Conservation (phyloP, 2,113 vertebrate genomes). For the Neoarius graeffei region DNA sequence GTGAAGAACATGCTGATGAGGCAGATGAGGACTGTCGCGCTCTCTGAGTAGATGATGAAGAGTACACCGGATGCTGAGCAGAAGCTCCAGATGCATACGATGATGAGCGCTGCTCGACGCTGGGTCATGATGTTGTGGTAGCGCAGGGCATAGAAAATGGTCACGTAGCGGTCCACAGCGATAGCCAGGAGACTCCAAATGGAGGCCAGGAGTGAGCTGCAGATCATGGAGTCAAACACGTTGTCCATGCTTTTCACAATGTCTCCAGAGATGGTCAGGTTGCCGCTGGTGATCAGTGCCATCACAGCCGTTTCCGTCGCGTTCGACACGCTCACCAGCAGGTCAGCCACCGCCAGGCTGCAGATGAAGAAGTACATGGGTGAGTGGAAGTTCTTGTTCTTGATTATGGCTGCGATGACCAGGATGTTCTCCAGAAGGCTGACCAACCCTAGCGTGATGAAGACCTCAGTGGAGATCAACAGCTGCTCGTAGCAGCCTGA, state of each 20-base stretch:
- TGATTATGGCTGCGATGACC: constrained; percentile 56
- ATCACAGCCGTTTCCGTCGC: constrained; percentile 60
- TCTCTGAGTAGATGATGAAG: constrained; percentile 60
- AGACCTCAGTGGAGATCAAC: constrained; percentile 59
- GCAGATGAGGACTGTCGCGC: constrained; percentile 53
- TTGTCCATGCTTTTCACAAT: constrained; percentile 61
- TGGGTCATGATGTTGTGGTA: constrained; percentile 63
- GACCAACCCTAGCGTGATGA: constrained; percentile 55
- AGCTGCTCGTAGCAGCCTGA: constrained; percentile 60
- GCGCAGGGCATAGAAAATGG: constrained; percentile 61
- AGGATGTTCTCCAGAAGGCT: constrained; percentile 62
- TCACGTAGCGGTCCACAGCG: constrained; percentile 60
- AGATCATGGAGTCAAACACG: constrained; percentile 61
- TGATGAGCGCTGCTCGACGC: constrained; percentile 46
- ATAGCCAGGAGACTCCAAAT: constrained; percentile 61
- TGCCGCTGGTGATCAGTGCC: constrained; percentile 53
- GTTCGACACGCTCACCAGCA: constrained; percentile 61
- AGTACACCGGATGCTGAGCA: constrained; percentile 54
- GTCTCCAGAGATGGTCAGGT: constrained; percentile 47
- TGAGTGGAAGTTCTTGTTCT: constrained; percentile 63
- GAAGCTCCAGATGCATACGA: constrained; percentile 58
- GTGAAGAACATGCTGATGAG: constrained; percentile 60
- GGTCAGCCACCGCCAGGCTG: constrained; percentile 59
- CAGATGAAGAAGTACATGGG: constrained; percentile 64
- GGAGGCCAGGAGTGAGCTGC: constrained; percentile 60